These are phyloP conservation scores for Cepaea nemoralis DNA, from an alignment of 1,140 invertebrate species.

Conservation along the genomic window DNA sequence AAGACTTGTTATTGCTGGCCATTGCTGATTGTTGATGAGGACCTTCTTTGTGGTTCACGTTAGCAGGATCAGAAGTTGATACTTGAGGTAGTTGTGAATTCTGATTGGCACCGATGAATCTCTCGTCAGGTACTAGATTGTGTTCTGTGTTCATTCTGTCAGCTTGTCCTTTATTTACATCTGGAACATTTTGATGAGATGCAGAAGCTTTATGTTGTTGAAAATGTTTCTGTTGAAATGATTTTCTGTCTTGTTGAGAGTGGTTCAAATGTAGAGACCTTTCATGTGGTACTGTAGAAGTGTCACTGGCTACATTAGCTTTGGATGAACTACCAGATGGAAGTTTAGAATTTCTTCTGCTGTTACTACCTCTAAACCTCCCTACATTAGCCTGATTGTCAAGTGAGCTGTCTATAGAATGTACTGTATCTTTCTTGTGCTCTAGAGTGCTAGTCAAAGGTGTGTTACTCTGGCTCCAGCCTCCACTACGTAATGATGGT, in stretches of 20 bases:
- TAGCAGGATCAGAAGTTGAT: background rate
- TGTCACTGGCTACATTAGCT: background rate
- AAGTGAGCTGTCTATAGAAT: constrained; percentile 26
- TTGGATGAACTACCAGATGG: background rate
- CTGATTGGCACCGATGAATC: background rate
- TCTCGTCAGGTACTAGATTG: background rate
- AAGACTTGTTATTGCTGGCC: background rate
- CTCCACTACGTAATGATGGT: background rate
- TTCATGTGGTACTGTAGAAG: background rate
- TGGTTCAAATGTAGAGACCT: background rate
- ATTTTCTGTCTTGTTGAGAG: background rate
- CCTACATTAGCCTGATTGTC: background rate
- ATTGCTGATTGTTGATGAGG: background rate
- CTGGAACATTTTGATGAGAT: background rate
- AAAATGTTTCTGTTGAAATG: background rate
- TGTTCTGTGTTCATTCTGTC: background rate
- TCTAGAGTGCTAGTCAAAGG: constrained; percentile 39
- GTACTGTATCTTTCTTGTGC: constrained; percentile 3
- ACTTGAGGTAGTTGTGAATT: background rate
- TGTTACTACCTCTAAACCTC: background rate
- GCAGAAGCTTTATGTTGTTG: background rate
- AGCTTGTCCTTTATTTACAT: constrained; percentile 42
- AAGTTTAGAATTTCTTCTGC: background rate
- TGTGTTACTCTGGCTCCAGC: background rate
- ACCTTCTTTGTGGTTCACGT: background rate